phyloP scores from a whole-genome alignment of 1,140 invertebrate species.

The Oedothorax gibbosus region DNA sequence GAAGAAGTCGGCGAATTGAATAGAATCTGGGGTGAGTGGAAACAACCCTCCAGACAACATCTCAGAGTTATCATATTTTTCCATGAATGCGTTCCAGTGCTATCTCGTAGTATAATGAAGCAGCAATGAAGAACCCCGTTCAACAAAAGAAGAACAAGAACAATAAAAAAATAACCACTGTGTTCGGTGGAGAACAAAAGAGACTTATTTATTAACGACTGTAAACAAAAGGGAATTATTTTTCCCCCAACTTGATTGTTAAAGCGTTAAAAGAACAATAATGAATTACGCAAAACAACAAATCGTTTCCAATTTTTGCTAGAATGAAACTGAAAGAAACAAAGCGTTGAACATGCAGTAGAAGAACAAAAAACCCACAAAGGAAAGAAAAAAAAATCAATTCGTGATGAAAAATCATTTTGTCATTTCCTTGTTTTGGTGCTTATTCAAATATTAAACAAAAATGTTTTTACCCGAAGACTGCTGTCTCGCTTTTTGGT shows the following conservation, averaged over 20 bases:
- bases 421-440: constrained; percentile 36
- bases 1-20: constrained; percentile 42
- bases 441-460: constrained; percentile 31
- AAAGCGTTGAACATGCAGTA: neutral
- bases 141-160: neutral
- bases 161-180: constrained; percentile 15
- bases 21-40: constrained; percentile 10
- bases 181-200: constrained; percentile 33
- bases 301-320: constrained; percentile 33
- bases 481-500: constrained; percentile 1
- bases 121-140: constrained; percentile 4
- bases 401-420: constrained; percentile 53
- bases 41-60: neutral
- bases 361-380: neutral
- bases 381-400: constrained; percentile 17
- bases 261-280: constrained; percentile 46
- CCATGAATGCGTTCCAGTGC: constrained; percentile 27
- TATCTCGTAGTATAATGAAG: constrained; percentile 28
- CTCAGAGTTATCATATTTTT: constrained; percentile 40
- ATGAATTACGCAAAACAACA: constrained; percentile 34
- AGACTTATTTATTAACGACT: constrained; percentile 48
- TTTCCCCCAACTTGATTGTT: constrained; percentile 39
- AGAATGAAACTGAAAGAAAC: constrained; percentile 20
- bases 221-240: constrained; percentile 45
- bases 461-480: neutral